Conservation (phyloP, 2,888 invertebrate genomes). For the Cremastobaeus sp. region DNA sequence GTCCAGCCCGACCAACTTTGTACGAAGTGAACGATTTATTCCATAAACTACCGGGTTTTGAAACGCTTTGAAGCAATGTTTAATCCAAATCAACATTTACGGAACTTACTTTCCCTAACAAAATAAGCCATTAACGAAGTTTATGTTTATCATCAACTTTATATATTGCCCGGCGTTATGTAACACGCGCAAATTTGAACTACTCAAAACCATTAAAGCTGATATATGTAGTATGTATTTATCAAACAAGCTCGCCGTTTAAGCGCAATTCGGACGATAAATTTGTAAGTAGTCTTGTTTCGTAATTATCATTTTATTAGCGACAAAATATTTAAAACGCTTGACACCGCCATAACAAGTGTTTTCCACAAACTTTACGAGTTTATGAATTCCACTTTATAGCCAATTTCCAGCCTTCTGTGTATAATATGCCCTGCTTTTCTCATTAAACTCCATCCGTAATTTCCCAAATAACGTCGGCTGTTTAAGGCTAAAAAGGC, state of each 20-base stretch:
- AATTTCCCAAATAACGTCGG: too few relatives aligned
- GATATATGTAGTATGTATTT: conserved; percentile 29
- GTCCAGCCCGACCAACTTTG: too few relatives aligned
- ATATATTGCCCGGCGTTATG: conserved; percentile 33
- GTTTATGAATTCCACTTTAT: conserved; percentile 1
- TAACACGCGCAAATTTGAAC: conserved; percentile 44
- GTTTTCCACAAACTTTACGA: conserved; percentile 1
- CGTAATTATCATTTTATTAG: conserved; percentile 30
- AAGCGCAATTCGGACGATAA: conserved; percentile 26
- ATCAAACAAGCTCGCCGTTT: conserved; percentile 36
- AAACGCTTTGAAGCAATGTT: conserved; percentile 32
- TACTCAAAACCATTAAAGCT: conserved; percentile 48
- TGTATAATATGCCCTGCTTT: too few relatives aligned
- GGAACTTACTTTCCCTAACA: conserved; percentile 34
- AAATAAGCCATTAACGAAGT: conserved; percentile 56
- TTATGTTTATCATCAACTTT: conserved; percentile 51
- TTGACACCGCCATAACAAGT: not conserved
- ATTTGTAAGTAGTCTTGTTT: conserved; percentile 19
- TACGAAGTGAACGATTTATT: conserved; percentile 30
- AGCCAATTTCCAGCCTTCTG: too few relatives aligned
- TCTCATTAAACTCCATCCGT: too few relatives aligned
- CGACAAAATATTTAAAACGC: conserved; percentile 4
- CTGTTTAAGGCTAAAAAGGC: too few relatives aligned
- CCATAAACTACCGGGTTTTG: conserved; percentile 22
- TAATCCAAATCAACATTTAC: conserved; percentile 50